Evolutionary conservation across 2,888 invertebrate genomes (phyloP), one percentile per base, ranked within the genome.

Genomic region (Germaria angustata): DNA sequence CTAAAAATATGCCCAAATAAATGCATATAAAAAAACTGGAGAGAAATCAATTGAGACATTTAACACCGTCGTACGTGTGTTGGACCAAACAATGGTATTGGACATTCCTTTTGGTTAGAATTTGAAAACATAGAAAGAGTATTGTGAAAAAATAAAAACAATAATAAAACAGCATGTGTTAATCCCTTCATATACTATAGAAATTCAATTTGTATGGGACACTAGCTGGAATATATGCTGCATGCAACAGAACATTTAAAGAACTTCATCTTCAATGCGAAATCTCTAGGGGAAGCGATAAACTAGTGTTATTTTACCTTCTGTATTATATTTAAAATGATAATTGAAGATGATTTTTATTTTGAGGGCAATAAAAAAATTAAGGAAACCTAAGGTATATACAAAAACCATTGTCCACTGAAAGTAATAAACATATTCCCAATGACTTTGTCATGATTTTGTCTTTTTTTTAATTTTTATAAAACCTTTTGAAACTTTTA

Each of bases 1-100:
- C 41, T 49, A 55, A 72, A 72, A 65, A 55, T 57, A 72, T 65
- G 39, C 77, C 32, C 59, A 53, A 53, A 53, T 59, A 71, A 65
- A 68, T 53, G 63, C 46, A n/a, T 61, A 24, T 22, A 20, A 55
- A 22, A 17, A 28, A 51, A 63, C 24, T 57, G 44, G 59, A 66
- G 63, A 65, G 63, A 75, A 66, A 79, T 82, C 79, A 76, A 82
- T 82, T 82, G 82, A 82, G 82, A 82, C 61, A 79, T 82, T 79
- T 79, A 79, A 82, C 75, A 71, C 44, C 51, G 59, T 32, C 53
- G 75, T 75, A 53, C 53, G 53, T 17, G 15, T 65, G 53, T 61
- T 55, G 9, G 55, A 9, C 59, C 32, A 46, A 82, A 82, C 82
- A 79, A 82, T 82, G 61, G 41, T 28, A 49, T 68, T 44, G 22